These are phyloP conservation scores for Smutsia gigantea DNA, from an alignment of 2,797 vertebrate genomes.

Conservation along the genomic window DNA sequence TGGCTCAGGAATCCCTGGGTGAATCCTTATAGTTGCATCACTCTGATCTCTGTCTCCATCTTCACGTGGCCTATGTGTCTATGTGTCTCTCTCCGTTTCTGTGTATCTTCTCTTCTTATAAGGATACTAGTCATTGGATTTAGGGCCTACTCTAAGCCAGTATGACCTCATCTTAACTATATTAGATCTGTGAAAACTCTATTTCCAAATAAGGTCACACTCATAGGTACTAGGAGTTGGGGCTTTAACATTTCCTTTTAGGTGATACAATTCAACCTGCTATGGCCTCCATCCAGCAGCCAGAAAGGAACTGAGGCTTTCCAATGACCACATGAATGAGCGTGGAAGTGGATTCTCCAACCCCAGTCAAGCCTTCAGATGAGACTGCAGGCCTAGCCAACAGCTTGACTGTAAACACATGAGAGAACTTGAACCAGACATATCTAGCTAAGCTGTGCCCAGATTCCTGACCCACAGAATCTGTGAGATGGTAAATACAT, in stretches of 20 bases:
- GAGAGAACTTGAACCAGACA: neutral
- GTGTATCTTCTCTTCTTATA: neutral
- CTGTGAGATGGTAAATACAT: neutral
- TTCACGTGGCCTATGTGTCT: neutral
- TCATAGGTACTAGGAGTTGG: neutral
- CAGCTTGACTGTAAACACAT: neutral
- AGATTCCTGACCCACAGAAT: constrained; percentile 37
- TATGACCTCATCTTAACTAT: constrained; percentile 11
- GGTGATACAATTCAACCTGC: neutral
- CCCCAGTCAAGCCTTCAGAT: neutral
- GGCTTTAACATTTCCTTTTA: neutral
- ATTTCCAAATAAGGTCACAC: constrained; percentile 32
- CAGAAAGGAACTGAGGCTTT: constrained; percentile 18
- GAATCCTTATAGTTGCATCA: neutral
- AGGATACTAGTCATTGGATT: neutral
- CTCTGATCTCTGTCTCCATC: neutral
- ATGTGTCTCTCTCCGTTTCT: neutral
- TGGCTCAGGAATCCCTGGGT: neutral
- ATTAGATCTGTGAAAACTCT: constrained; percentile 16
- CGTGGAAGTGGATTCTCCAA: neutral
- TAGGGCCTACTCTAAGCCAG: neutral
- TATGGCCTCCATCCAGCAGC: neutral
- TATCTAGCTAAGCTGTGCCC: neutral
- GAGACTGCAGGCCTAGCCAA: neutral
- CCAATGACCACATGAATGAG: neutral